Conservation (phyloP, 2,113 vertebrate genomes). For the Genyomyrus donnyi region DNA sequence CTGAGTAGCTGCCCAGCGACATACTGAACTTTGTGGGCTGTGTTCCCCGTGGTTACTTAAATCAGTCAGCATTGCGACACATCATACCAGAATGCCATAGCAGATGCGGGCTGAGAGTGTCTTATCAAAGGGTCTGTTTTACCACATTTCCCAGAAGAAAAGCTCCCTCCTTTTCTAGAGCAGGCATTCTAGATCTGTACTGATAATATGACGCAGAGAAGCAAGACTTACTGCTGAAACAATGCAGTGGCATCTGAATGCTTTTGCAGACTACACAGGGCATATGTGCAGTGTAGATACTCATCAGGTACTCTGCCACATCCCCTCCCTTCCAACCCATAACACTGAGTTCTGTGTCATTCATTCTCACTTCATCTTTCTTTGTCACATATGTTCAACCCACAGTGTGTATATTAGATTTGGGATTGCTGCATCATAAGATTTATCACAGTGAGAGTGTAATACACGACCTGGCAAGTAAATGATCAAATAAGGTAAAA, state of each 20-base stretch:
- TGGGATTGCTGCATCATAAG: neutral
- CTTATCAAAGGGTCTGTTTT: neutral
- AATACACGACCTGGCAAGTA: neutral
- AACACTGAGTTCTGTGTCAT: neutral
- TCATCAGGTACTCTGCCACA: neutral
- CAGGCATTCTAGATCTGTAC: neutral
- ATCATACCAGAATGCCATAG: neutral
- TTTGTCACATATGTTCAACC: neutral
- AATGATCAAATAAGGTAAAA: neutral
- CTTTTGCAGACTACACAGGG: neutral
- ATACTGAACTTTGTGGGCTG: neutral
- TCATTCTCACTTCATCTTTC: neutral
- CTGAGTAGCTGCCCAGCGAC: too few species aligned
- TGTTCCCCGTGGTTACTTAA: neutral
- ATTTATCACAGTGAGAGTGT: neutral
- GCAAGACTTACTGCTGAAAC: neutral
- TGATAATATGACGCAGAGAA: neutral
- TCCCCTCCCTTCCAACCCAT: neutral
- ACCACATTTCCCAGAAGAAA: neutral
- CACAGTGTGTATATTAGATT: neutral
- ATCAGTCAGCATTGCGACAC: neutral
- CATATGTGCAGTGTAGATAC: neutral
- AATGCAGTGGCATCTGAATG: neutral
- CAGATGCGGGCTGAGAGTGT: neutral
- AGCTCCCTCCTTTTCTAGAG: neutral